Conservation (phyloP, 64 coral and sea anemone species). For the Acropora yongei region DNA sequence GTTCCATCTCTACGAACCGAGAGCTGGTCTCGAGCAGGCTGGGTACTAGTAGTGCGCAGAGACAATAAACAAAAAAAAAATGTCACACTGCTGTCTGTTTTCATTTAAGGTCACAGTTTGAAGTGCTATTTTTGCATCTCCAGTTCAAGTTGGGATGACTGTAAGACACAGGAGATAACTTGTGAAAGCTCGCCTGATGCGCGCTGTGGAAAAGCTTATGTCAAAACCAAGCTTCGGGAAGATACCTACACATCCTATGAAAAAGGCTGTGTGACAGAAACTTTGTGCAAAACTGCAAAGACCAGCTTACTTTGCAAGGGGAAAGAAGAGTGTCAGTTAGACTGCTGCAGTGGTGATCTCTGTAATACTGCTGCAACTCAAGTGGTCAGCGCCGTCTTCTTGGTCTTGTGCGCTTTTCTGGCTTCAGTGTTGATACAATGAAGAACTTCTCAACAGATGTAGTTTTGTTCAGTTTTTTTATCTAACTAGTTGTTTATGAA, state of each 20-base stretch:
- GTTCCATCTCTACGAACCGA: too few species aligned
- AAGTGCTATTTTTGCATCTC: not conserved
- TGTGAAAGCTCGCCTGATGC: not conserved
- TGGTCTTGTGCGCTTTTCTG: slow-evolving; percentile 7
- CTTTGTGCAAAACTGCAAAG: not conserved
- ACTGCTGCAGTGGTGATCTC: slow-evolving; percentile 23
- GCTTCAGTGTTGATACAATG: not conserved
- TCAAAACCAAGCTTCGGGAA: not conserved
- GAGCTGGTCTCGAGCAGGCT: too few species aligned
- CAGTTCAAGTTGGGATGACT: slow-evolving; percentile 23
- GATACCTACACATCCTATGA: not conserved
- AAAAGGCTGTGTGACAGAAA: not conserved
- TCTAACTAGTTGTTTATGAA: too few species aligned
- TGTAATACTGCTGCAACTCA: slow-evolving; percentile 15
- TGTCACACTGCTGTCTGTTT: not conserved
- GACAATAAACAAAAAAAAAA: not conserved
- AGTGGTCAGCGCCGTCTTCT: not conserved
- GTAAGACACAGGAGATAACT: not conserved
- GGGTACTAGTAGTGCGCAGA: too few species aligned
- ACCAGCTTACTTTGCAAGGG: not conserved
- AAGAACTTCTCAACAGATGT: too few species aligned
- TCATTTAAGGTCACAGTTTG: not conserved
- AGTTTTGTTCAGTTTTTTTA: too few species aligned
- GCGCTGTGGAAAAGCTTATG: not conserved
- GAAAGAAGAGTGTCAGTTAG: not conserved